Base-by-base conservation (phyloP, 1,140 invertebrate genomes). In the Manduca sexta region DNA sequence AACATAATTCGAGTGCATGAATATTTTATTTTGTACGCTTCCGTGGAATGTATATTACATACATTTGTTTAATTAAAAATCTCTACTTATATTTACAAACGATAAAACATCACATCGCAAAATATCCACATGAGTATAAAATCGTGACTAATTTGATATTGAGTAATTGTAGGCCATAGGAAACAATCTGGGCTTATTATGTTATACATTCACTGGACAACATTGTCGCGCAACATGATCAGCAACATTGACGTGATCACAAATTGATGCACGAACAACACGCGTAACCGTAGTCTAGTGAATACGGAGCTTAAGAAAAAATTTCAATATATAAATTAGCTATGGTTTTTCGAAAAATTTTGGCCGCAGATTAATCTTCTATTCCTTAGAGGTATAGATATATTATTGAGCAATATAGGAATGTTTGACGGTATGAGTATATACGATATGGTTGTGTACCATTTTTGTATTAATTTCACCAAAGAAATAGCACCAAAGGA, bases 1-100 rank as follows among this genome's bases (percentile, higher is more conserved):
- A 60, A 61, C 64, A 42, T 45, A 65, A 31, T 17, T 71, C 74
- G 72, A 80, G 77, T 81, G 77, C 77, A 66, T 69, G 56, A 75
- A 69, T 71, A 76, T 64, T 81, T 83, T 83, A 81, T 80, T 84
- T 80, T 81, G 74, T 78, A 81, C 67, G 74, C 72, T 53, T 67
- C 53, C 64, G 64, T 74, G 72, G 70, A 78, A 78, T 72, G 70
- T 59, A 67, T 53, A 66, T 63, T 63, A 69, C 67, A 69, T 61
- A 62, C 62, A 67, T 58, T 65, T 55, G 46, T 69, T 66, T 60
- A 55, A 64, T 60, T 57, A 54, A 66, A 76, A 63, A 62, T 68
- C 62, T 55, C 69, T 77, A 79, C 61, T 64, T 79, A 77, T 41
- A 77, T 75, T 60, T 80, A 81, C 74, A 80, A 67, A 73, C 57